Conservation (phyloP, 2,888 invertebrate species). For the Synergus umbraculus region DNA sequence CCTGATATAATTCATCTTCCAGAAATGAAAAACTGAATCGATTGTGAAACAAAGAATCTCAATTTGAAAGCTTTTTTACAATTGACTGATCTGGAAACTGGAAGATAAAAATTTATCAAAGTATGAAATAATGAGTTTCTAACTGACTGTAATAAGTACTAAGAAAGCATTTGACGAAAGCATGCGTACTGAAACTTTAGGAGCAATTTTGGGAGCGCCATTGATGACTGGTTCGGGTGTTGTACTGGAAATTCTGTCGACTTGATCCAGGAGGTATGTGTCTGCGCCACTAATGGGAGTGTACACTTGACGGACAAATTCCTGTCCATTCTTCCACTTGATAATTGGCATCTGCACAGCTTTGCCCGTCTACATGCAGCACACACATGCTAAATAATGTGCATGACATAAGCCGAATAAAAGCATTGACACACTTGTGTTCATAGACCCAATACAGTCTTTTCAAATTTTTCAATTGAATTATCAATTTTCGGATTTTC, state of each 20-base stretch:
- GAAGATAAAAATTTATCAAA: neutral
- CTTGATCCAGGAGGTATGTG: constrained; percentile 73
- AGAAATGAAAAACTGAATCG: neutral
- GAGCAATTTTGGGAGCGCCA: constrained; percentile 67
- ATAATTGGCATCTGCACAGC: constrained; percentile 68
- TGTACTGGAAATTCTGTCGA: constrained; percentile 71
- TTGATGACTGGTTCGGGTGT: constrained; percentile 71
- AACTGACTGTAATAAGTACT: neutral
- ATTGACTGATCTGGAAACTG: neutral
- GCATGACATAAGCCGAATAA: constrained; percentile 65
- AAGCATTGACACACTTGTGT: constrained; percentile 47
- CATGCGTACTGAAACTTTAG: constrained; percentile 75
- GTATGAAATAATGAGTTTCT: neutral
- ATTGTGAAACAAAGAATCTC: no score
- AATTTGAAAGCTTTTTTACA: no score
- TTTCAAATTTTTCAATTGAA: constrained; percentile 41
- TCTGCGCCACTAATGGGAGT: constrained; percentile 71
- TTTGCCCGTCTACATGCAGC: constrained; percentile 76
- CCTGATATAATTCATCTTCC: neutral
- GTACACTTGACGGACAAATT: constrained; percentile 72
- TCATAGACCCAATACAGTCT: constrained; percentile 59
- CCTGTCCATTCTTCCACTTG: constrained; percentile 74
- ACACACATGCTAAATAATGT: constrained; percentile 75
- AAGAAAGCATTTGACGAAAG: constrained; percentile 64
- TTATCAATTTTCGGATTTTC: neutral